A percentile compares a stretch with the other conserved stretches of the same genome.
phyloP scores from a whole-genome alignment of 35 echinoderm and acorn worm genomes.

The Apostichopus japonicus region DNA sequence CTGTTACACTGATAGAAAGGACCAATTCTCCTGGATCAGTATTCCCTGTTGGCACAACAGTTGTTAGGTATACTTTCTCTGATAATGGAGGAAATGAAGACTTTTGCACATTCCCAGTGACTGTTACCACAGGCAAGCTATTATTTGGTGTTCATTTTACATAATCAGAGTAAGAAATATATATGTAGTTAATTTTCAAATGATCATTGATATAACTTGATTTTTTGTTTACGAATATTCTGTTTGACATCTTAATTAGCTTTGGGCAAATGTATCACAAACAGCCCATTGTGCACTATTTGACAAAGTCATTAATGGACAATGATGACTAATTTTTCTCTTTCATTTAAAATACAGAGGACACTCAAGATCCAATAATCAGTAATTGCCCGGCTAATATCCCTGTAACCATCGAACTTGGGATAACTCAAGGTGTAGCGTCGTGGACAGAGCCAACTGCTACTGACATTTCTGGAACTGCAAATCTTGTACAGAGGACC shows the following conservation, averaged over 20 bases:
- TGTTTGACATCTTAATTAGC: too few species aligned
- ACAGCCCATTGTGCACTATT: too few species aligned
- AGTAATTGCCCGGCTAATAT: conserved; percentile 3
- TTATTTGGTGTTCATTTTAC: too few species aligned
- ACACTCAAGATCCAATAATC: neutral
- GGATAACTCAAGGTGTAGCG: neutral
- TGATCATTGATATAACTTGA: too few species aligned
- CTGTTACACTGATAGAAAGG: neutral
- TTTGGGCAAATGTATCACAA: too few species aligned
- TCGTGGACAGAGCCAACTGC: conserved; percentile 23
- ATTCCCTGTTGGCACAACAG: conserved; percentile 8
- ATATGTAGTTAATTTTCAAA: too few species aligned
- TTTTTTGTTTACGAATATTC: too few species aligned
- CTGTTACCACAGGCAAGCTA: neutral
- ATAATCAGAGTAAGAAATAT: too few species aligned
- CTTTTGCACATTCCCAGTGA: neutral
- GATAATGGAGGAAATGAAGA: conserved; percentile 4
- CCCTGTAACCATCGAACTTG: conserved; percentile 2
- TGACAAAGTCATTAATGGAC: too few species aligned
- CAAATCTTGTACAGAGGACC: neutral
- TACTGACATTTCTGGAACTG: conserved; percentile 16
- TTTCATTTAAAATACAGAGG: neutral
- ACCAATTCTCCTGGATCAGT: neutral
- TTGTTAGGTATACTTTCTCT: neutral
- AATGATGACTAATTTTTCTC: too few species aligned